Evolutionary conservation across 2,888 invertebrate genomes (phyloP), one percentile per base, ranked within the genome.

Genomic region (Beris chalybata): DNA sequence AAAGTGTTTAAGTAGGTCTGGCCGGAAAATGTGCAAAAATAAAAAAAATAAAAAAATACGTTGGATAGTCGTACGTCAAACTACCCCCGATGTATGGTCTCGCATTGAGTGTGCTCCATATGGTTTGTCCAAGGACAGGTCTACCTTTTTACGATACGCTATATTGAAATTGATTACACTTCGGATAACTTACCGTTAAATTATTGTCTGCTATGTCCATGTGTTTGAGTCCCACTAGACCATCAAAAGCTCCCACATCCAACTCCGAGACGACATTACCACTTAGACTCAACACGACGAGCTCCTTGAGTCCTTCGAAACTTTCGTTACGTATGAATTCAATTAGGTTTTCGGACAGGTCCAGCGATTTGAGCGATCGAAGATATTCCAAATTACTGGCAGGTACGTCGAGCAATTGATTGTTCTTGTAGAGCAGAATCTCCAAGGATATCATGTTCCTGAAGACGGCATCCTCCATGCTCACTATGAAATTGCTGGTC

Each of bases 171-270:
- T 38, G 38, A 38, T 38, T 38, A 38, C 38, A 38, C 9, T 38
- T 38, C 38, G 38, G 38, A 38, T 38, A 7, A 76, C 78, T 83
- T 54, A 84, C 83, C 73, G 90, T 89, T 76, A 95, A 84, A 78
- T 91, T 90, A 80, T 95, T 95, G 77, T 92, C 89, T 71, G 90
- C 89, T 70, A 94, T 81, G 79, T 92, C 89, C 74, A 94, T 83
- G 74, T 85, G 85, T 69, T 89, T 87, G 55, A 95, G 79, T 55
- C 89, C 85, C 59, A 87, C 86, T 64, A 94, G 82, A 66, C 90
- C 90, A 72, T 90, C 87, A 73, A 93, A 88, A 56, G 91, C 89
- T 70, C 87, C 85, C 72, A 87, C 84, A 78, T 89, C 87, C 70
- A 93, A 83, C 69, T 85, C 86, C 66, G 86, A 84, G 73, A 95